Base-by-base conservation (phyloP, 2,113 vertebrate genomes). In the Ranitomeya imitator region DNA sequence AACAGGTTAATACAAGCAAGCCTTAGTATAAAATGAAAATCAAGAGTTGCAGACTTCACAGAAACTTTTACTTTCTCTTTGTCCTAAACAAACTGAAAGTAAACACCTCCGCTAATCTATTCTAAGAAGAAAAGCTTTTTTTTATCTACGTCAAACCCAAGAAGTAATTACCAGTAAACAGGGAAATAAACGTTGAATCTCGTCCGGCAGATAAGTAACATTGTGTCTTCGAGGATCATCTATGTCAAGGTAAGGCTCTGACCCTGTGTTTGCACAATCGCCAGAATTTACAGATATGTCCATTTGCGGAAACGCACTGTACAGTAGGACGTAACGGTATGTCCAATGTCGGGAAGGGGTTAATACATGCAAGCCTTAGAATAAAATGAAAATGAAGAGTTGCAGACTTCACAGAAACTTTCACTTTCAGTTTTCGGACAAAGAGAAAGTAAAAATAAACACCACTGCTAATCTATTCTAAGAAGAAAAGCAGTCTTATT, bases 381-480 rank as follows among this genome's bases (percentile, higher is more conserved):
- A 31, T 31, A 31, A 31, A 31, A 31, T 31, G 26, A 31, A 31
- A 31, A 31, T 31, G 1, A 31, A 31, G 26, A 31, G 26, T 31
- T 31, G 26, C 26, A 31, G 26, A 31, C 26, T 31, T 31, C 26
- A 31, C 1, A 31, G 1, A 31, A 31, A 31, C 26, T 31, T 31
- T 31, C 2, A 31, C 26, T 31, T 31, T 31, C 77, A 69, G 2
- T 85, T 85, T 77, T 19, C 19, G 5, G 9, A 21, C 2, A 79
- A 79, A 79, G 21, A 55, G 85, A 86, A 86, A 86, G 85, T 86
- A 63, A 52, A 79, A 80, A 51, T 37, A 79, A 79, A 23, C n/a
- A 76, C 1, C 37, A 0, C 3, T 16, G 5, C 4, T 52, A 14
- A 69, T 4, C 12, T 51, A 1, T 51, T 7, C 31, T 45, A 8